Percentiles rank a stretch among this genome's conserved stretches.
Conservation (phyloP, 2,888 invertebrate genomes). For the Heliconius sara region DNA sequence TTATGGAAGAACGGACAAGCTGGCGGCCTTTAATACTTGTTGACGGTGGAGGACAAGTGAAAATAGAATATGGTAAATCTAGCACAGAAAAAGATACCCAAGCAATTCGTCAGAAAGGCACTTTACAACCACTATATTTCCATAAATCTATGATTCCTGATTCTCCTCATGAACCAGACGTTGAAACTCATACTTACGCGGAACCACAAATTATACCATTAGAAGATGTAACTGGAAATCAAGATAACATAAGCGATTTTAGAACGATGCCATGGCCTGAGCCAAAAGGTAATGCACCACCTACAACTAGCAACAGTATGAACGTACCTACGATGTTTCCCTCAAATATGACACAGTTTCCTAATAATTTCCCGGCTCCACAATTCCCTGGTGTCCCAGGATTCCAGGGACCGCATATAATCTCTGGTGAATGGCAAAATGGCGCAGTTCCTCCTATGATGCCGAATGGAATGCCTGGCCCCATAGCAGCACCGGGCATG, state of each 20-base stretch:
- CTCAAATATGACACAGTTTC: slow-evolving; percentile 74
- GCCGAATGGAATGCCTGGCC: slow-evolving; percentile 67
- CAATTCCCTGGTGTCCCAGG: slow-evolving; percentile 75
- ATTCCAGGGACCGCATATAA: slow-evolving; percentile 73
- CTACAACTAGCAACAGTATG: slow-evolving; percentile 57
- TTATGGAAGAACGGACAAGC: slow-evolving; percentile 91
- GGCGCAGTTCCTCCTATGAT: slow-evolving; percentile 69
- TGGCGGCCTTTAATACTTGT: slow-evolving; percentile 90
- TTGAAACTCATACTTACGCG: slow-evolving; percentile 89
- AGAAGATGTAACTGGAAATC: slow-evolving; percentile 93
- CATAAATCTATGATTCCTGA: slow-evolving; percentile 93
- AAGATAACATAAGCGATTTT: slow-evolving; percentile 91
- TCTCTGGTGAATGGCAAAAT: slow-evolving; percentile 72
- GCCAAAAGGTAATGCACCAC: slow-evolving; percentile 87
- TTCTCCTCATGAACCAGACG: slow-evolving; percentile 93
- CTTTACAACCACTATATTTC: slow-evolving; percentile 92
- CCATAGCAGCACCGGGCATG: slow-evolving; percentile 63
- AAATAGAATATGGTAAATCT: slow-evolving; percentile 88
- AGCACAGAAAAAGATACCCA: slow-evolving; percentile 95
- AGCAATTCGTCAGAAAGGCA: slow-evolving; percentile 92
- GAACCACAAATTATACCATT: slow-evolving; percentile 94
- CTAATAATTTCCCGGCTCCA: slow-evolving; percentile 74
- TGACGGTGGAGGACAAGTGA: slow-evolving; percentile 86
- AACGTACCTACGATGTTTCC: slow-evolving; percentile 78
- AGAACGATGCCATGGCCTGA: slow-evolving; percentile 92